Conservation (phyloP, 1,140 invertebrate species). For the Euwallacea similis region DNA sequence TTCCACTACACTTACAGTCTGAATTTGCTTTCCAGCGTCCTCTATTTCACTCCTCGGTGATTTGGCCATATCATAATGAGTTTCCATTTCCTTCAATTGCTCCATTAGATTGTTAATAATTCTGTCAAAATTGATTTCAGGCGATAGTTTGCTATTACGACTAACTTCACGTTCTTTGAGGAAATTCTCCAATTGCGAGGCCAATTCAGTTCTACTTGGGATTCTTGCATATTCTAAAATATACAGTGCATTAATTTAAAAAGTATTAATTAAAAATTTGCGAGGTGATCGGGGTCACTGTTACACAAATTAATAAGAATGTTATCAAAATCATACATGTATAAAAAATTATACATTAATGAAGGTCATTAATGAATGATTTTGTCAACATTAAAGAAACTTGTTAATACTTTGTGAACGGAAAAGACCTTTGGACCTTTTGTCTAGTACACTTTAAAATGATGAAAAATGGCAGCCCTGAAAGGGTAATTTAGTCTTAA, state of each 20-base stretch:
- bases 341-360: too few species aligned
- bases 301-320: too few species aligned
- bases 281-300: not conserved
- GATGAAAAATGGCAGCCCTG: too few species aligned
- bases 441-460: too few species aligned
- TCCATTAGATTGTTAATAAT: conserved; percentile 47
- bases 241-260: conserved; percentile 18
- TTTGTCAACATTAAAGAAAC: too few species aligned
- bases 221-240: conserved; percentile 44
- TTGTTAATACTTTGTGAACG: too few species aligned
- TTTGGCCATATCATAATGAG: conserved; percentile 13
- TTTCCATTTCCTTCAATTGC: conserved; percentile 45
- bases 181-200: conserved; percentile 39
- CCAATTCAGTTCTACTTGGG: conserved; percentile 41
- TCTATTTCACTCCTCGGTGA: conserved; percentile 44
- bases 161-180: conserved; percentile 29
- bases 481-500: too few species aligned
- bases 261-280: conserved; percentile 14
- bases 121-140: conserved; percentile 41
- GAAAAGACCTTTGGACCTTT: too few species aligned
- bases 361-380: too few species aligned
- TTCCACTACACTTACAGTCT: conserved; percentile 38
- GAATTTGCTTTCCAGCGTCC: conserved; percentile 45
- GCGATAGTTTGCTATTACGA: conserved; percentile 13
- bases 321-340: too few species aligned